Evolutionary conservation across 2,888 invertebrate genomes (phyloP).

Genomic region (Amiota mariae): DNA sequence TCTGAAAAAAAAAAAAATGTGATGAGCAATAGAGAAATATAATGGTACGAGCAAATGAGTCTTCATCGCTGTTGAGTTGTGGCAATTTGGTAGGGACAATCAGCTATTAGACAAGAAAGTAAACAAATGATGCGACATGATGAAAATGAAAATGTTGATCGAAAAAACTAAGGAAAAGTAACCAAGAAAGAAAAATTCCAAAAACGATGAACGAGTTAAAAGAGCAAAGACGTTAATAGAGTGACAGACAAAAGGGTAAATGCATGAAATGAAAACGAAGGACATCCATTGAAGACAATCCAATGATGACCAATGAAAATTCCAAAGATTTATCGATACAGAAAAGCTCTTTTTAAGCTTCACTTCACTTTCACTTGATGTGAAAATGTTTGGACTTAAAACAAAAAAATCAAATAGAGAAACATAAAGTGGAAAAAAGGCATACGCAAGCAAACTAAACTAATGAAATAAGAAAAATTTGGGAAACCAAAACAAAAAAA

Average conservation of each 20-base stretch:
- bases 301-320: constrained; percentile 13
- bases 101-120: constrained; percentile 11
- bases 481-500: constrained; percentile 26
- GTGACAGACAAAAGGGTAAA: not conserved
- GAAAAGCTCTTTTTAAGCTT: constrained; percentile 47
- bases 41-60: no score
- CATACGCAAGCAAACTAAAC: not conserved
- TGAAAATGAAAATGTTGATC: no score
- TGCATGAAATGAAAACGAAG: not conserved
- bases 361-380: constrained; percentile 51
- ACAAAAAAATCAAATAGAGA: not conserved
- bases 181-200: not conserved
- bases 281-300: not conserved
- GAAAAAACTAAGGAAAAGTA: not conserved
- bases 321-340: constrained; percentile 57
- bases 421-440: not conserved
- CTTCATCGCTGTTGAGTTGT: not conserved
- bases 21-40: no score
- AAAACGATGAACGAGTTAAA: constrained; percentile 11
- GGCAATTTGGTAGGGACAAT: constrained; percentile 21
- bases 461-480: not conserved
- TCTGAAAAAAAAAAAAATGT: no score
- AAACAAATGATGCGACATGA: constrained; percentile 14
- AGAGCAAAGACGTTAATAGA: not conserved
- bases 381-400: constrained; percentile 20